Conservation (phyloP, 2,113 vertebrate genomes). For the Hypocryptadius cinnamomeus region DNA sequence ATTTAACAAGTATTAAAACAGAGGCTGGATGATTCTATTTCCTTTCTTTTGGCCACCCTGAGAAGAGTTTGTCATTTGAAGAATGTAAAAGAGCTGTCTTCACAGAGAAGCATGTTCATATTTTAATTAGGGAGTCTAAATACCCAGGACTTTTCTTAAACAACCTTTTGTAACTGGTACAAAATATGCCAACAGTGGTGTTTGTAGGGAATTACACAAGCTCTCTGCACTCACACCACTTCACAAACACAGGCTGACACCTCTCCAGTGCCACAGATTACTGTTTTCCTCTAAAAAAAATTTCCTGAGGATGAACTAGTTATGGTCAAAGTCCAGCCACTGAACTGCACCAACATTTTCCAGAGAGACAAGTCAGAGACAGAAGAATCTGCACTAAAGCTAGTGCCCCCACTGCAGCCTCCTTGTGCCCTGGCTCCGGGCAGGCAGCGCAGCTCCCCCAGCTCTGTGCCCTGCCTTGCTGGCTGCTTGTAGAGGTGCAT, state of each 20-base stretch:
- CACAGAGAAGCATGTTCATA: background rate
- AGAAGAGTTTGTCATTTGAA: background rate
- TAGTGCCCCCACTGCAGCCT: background rate
- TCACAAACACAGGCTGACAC: background rate
- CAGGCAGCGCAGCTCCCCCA: background rate
- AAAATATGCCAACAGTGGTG: background rate
- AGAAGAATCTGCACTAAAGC: background rate
- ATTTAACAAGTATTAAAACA: background rate
- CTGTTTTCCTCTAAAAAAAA: background rate
- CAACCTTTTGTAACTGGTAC: background rate
- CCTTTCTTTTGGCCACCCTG: background rate
- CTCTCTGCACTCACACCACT: background rate
- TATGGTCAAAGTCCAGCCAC: background rate
- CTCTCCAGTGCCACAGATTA: background rate
- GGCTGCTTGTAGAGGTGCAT: rapidly evolving
- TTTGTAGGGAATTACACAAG: background rate
- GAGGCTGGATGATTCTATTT: background rate
- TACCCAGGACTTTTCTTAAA: background rate
- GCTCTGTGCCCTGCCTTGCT: background rate
- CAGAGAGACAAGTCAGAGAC: background rate
- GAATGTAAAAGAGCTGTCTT: background rate
- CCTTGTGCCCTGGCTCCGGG: rapidly evolving
- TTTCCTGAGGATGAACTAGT: background rate
- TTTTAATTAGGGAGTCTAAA: background rate
- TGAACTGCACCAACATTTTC: background rate